A percentile compares a stretch with the other conserved stretches of the same genome.
Evolutionary conservation across 2,888 invertebrate genomes (phyloP).

Genomic region (Pheosia tremula): DNA sequence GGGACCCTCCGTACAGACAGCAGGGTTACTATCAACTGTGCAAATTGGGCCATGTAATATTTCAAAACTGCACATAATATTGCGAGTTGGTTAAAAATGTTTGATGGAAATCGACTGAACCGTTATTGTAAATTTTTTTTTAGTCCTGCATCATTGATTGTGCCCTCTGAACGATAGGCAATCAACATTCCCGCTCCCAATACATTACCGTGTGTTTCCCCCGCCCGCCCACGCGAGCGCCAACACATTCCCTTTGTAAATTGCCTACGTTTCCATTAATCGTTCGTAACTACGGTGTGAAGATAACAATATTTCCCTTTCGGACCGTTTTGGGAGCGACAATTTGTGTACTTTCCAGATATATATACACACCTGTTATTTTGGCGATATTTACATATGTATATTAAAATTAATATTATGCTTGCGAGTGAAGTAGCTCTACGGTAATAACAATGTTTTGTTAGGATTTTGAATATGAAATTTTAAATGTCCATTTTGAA

Average conservation of each 20-base stretch:
- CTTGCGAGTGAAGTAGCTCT: not conserved
- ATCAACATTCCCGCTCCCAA: not conserved
- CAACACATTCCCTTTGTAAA: slow-evolving; percentile 10
- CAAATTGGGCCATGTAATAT: no score
- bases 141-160: no score
- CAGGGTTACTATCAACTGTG: no score
- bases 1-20: no score
- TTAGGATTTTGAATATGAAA: no score
- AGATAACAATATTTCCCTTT: slow-evolving; percentile 24
- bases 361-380: slow-evolving; percentile 23
- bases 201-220: not conserved
- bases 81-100: no score
- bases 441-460: no score
- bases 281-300: slow-evolving; percentile 21
- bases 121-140: no score
- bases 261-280: slow-evolving; percentile 24
- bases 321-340: slow-evolving; percentile 9
- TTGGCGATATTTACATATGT: slow-evolving; percentile 9
- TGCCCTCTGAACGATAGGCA: no score
- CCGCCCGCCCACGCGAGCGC: not conserved
- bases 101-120: no score
- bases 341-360: slow-evolving; percentile 13
- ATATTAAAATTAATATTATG: not conserved
- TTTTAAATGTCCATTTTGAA: no score
- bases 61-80: no score